These are phyloP conservation scores for Drosophila rellima DNA, from an alignment of 2,888 invertebrate genomes.

Conservation along the genomic window DNA sequence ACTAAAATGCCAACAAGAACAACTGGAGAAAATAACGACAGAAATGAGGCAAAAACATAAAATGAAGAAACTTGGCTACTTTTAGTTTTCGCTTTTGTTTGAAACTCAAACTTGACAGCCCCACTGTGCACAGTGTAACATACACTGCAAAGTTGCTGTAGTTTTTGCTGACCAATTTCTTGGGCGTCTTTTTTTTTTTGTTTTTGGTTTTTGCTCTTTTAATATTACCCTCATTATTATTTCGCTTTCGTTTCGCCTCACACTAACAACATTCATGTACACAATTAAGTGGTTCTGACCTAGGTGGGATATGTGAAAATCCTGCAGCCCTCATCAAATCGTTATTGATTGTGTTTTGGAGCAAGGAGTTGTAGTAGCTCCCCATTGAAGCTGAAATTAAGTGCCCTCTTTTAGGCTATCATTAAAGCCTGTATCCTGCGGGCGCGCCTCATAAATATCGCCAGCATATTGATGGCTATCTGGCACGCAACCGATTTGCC, in stretches of 20 bases:
- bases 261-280: constrained; percentile 29
- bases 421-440: constrained; percentile 81
- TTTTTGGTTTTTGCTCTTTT: constrained; percentile 38
- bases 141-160: constrained; percentile 11
- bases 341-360: constrained; percentile 68
- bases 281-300: constrained; percentile 69
- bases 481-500: constrained; percentile 69
- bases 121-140: constrained; percentile 13
- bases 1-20: constrained; percentile 31
- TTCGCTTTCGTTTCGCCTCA: constrained; percentile 65
- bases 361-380: constrained; percentile 30
- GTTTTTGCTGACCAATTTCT: constrained; percentile 57
- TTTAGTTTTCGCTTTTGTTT: constrained; percentile 66
- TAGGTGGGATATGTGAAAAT: constrained; percentile 67
- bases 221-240: constrained; percentile 78
- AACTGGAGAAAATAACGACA: constrained; percentile 17
- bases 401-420: constrained; percentile 78
- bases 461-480: constrained; percentile 80
- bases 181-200: constrained; percentile 10
- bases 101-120: constrained; percentile 43
- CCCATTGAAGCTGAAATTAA: constrained; percentile 70
- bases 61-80: constrained; percentile 52
- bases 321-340: constrained; percentile 75
- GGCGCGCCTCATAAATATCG: constrained; percentile 81
- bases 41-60: constrained; percentile 44